Evolutionary conservation across 2,888 invertebrate species (phyloP), one percentile per base, ranked within the genome.

Genomic region (Thyatira batis): DNA sequence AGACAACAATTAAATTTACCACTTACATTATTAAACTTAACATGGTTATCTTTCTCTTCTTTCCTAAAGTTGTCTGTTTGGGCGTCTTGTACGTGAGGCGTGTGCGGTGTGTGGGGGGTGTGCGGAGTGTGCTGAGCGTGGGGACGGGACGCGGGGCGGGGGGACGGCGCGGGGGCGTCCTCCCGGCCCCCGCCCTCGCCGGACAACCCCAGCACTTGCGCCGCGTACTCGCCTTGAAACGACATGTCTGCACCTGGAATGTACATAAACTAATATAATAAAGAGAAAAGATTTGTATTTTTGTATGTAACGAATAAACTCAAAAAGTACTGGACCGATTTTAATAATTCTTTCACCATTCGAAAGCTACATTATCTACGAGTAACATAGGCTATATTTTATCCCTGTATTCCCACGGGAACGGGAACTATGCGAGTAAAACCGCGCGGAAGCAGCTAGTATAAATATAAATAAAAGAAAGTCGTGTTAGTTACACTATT

Each of bases 191-290:
- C 84, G 59, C 66, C 58, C 57, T 95, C 95, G 54, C 94, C 94
- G 63, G 94, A 94, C 50, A 97, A 87, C 0, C 97, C 97, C 55
- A 97, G 92, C 70, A 98, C 95, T 80, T 97, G 97, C 21, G 98
- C 97, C 50, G 97, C 98, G 89, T 98, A 98, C 87, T 98, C 98
- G 51, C 97, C 97, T 82, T 97, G 97, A 66, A 97, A 94, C 51
- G 95, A 94, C 95, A 98, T 96, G 84, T 97, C 97, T 0, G 97
- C 97, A 2, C 97, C 96, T 92, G 87, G 28, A 80, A 75, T 30
- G 6, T 20, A 9, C 13, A n/a, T n/a, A n/a, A n/a, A n/a, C n/a
- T n/a, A n/a, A n/a, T n/a, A n/a, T n/a, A n/a, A n/a, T n/a, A n/a
- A n/a, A n/a, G n/a, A n/a, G n/a, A n/a, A n/a, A n/a, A n/a, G n/a